phyloP scores from a whole-genome alignment of 2,113 vertebrate genomes.

The Paratilapia polleni region DNA sequence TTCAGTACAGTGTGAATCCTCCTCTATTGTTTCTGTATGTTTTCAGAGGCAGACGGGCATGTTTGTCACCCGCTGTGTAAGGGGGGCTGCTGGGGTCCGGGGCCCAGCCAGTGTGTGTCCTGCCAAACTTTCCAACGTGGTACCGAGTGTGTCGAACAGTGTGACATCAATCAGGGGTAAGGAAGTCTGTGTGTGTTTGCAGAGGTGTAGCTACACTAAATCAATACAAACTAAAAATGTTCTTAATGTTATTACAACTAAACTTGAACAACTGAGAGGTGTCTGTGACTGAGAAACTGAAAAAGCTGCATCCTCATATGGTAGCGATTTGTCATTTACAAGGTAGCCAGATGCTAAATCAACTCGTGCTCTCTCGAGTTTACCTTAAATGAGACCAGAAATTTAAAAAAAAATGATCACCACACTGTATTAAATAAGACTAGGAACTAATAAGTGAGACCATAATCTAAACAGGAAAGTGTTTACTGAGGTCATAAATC shows the following conservation, averaged over 20 bases:
- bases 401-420: not conserved
- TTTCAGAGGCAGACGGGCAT: slow-evolving; percentile 71
- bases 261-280: not conserved
- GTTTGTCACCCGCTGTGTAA: slow-evolving; percentile 86
- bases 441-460: not conserved
- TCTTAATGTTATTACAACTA: not conserved
- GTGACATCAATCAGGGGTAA: slow-evolving; percentile 89
- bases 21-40: not conserved
- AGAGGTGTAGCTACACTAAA: not conserved
- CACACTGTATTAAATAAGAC: not conserved
- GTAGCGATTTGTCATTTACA: not conserved
- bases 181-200: slow-evolving; percentile 28
- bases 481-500: too few relatives aligned
- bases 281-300: too few relatives aligned
- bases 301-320: not conserved
- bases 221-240: not conserved
- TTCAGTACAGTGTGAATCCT: not conserved
- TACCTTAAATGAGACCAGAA: not conserved
- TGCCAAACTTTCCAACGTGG: slow-evolving; percentile 87
- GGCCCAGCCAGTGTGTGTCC: slow-evolving; percentile 88
- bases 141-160: slow-evolving; percentile 90
- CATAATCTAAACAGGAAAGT: not conserved
- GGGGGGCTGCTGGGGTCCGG: slow-evolving; percentile 92
- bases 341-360: not conserved
- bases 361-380: too few relatives aligned